phyloP scores from a whole-genome alignment of 1,140 invertebrate species.

The Drosophila tani region DNA sequence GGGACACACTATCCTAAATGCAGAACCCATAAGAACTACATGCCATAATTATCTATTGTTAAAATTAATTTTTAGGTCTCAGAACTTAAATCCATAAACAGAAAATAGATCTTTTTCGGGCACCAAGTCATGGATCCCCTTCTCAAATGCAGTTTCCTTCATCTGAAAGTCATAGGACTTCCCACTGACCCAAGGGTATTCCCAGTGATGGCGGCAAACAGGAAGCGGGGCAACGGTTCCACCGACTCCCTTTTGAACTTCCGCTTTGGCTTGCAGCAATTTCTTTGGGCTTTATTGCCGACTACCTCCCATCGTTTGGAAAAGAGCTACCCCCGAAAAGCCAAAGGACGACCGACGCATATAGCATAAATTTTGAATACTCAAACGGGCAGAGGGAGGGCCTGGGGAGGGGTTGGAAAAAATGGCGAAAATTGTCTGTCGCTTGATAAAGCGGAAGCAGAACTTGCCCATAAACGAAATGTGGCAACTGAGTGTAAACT shows the following conservation, averaged over 20 bases:
- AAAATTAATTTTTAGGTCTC: too few relatives aligned
- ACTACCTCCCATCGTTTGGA: not conserved
- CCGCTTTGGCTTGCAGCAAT: constrained; percentile 79
- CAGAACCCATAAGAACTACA: not conserved
- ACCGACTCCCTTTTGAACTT: constrained; percentile 78
- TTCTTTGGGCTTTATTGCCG: constrained; percentile 80
- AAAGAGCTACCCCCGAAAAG: constrained; percentile 16
- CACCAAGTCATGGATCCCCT: not conserved
- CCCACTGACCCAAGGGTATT: constrained; percentile 12
- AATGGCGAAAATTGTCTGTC: constrained; percentile 83
- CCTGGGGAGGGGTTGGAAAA: constrained; percentile 9
- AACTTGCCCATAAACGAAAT: constrained; percentile 84
- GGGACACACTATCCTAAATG: constrained; percentile 1
- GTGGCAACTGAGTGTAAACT: constrained; percentile 84
- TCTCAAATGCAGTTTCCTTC: not conserved
- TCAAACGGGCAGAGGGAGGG: not conserved
- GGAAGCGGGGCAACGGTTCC: constrained; percentile 74
- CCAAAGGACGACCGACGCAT: constrained; percentile 61
- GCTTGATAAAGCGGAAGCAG: constrained; percentile 83
- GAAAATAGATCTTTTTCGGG: too few relatives aligned
- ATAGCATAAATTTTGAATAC: constrained; percentile 83
- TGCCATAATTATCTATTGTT: not conserved
- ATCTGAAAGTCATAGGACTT: not conserved
- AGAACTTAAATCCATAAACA: too few relatives aligned
- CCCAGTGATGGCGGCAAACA: constrained; percentile 57